A percentile compares a stretch with the other conserved stretches of the same genome.
phyloP scores from a whole-genome alignment of 1,140 invertebrate genomes.

The Solen grandis region DNA sequence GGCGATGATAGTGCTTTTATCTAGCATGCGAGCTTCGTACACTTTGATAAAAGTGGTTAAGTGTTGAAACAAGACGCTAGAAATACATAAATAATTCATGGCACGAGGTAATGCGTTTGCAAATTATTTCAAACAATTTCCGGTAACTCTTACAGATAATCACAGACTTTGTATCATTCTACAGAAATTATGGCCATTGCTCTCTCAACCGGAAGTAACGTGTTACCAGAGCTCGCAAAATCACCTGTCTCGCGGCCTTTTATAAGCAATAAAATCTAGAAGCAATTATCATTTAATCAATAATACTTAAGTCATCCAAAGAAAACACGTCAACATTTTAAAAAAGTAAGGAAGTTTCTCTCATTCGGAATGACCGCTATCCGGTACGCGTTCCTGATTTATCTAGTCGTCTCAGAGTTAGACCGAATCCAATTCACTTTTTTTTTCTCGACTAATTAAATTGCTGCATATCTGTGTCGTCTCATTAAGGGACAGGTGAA shows the following conservation, averaged over 20 bases:
- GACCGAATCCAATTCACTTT: neutral
- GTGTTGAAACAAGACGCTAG: too few relatives aligned
- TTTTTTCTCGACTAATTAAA: conserved; percentile 25
- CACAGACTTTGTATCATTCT: conserved; percentile 56
- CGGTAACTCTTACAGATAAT: conserved; percentile 55
- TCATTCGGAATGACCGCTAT: conserved; percentile 5
- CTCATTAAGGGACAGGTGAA: conserved; percentile 46
- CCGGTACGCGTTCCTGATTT: conserved; percentile 8
- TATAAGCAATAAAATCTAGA: conserved; percentile 12
- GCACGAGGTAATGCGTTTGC: neutral
- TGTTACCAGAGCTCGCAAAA: conserved; percentile 10
- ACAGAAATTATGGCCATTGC: conserved; percentile 43
- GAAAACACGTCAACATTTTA: too few relatives aligned
- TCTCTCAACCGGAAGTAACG: conserved; percentile 43
- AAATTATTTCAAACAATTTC: conserved; percentile 50
- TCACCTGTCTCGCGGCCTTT: conserved; percentile 38
- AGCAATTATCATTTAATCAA: neutral
- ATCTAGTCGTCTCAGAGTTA: neutral
- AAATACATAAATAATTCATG: too few relatives aligned
- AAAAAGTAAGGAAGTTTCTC: too few relatives aligned
- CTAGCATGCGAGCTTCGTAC: too few relatives aligned
- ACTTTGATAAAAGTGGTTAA: too few relatives aligned
- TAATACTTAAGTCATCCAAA: too few relatives aligned
- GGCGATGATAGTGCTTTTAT: too few relatives aligned
- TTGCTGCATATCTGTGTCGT: conserved; percentile 1